Conservation (phyloP, 2,797 vertebrate genomes). For the Garrulus glandarius region DNA sequence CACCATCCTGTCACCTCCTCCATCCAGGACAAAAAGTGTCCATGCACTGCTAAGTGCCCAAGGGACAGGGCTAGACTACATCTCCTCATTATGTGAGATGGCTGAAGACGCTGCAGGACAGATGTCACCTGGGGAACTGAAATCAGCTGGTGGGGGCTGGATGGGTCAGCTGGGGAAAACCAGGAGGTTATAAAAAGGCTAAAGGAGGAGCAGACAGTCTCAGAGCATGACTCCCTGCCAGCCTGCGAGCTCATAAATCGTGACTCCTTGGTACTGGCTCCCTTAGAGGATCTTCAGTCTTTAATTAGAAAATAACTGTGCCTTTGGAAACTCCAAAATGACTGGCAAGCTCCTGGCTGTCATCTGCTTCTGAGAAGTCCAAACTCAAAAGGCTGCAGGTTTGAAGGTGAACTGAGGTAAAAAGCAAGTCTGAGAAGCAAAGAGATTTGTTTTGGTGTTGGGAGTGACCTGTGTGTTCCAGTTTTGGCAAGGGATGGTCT, state of each 20-base stretch:
- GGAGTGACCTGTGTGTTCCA: not conserved
- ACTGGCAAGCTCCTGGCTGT: not conserved
- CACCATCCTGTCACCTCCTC: not conserved
- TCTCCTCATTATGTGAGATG: accelerated
- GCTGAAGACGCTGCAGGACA: not conserved
- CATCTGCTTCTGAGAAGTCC: not conserved
- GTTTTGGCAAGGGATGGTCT: not conserved
- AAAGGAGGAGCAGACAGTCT: not conserved
- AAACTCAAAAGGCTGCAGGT: not conserved
- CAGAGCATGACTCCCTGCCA: not conserved
- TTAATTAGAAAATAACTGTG: not conserved
- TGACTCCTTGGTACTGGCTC: not conserved
- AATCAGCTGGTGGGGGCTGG: not conserved
- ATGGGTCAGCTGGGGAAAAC: not conserved
- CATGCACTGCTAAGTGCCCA: not conserved
- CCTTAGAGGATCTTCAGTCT: not conserved
- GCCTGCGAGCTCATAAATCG: not conserved
- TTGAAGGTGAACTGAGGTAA: not conserved
- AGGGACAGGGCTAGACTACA: not conserved
- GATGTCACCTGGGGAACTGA: not conserved
- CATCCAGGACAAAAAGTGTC: not conserved
- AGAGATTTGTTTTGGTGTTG: not conserved
- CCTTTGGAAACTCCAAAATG: not conserved
- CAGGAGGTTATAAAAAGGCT: not conserved
- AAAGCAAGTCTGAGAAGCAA: not conserved